Base-by-base conservation (phyloP, 2,888 invertebrate genomes). In the Agrochola lota region DNA sequence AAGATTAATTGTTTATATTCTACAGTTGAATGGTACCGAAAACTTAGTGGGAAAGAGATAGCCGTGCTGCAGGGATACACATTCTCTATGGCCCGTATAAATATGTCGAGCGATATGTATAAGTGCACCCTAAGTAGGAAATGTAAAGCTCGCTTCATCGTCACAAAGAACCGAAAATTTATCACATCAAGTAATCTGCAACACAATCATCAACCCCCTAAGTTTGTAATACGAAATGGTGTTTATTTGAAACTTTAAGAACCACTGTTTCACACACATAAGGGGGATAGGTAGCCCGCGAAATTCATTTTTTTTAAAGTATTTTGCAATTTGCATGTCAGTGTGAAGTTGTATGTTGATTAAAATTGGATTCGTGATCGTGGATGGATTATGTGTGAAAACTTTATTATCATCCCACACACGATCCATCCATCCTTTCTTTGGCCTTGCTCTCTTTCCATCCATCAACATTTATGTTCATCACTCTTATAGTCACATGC, bases 1-100 rank as follows among this genome's bases (percentile, higher is more conserved):
- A 62, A 35, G 3, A 46, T 46, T 35, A 74, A 46, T 26, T 12
- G 1, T 26, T 66, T 20, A 15, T 77, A 30, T 55, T 62, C 30
- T 76, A 20, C 75, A 85, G 81, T 86, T 1, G 35, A 67, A 8
- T 80, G 88, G 70, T 79, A 83, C 1, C 62, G 66, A 17, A 92
- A 89, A 30, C 46, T 15, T 7, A 74, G 71, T 15, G 92, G 92
- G 0, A 92, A 90, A 35, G 77, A 80, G 46, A 49, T 92, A 49
- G 90, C 90, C 0, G 64, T 94, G 1, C 63, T 92, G 1, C 74
- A 91, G 5, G 90, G 91, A 0, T 93, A 84, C 78, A 90, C 92
- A 0, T 94, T 90, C 83, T 91, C 91, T 79, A 78, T 74, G 7
- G 70, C 74, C 23, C 26, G 55, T 0, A 62, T 73, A 9, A 43